Percentiles rank a stretch among this genome's conserved stretches.
Evolutionary conservation across 2,888 invertebrate genomes (phyloP).

Genomic region (Arge pagana): DNA sequence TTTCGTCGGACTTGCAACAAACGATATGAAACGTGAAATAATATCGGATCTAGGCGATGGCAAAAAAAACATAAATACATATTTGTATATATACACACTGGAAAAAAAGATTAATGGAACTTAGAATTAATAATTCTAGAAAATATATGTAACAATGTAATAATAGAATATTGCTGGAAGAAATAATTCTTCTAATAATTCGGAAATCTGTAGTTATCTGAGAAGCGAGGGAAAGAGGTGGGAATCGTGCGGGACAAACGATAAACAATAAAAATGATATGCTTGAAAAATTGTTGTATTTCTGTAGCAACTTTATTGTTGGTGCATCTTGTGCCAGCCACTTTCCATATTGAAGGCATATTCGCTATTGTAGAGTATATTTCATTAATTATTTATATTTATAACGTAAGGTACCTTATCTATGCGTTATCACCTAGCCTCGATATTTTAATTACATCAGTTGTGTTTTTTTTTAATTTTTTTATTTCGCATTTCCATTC

Average conservation of each 20-base stretch:
- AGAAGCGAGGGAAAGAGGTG: no score
- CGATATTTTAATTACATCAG: constrained; percentile 28
- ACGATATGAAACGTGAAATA: no score
- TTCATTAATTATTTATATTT: constrained; percentile 38
- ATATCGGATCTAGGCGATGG: no score
- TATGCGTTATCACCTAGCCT: constrained; percentile 45
- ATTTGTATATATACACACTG: not conserved
- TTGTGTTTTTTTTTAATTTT: constrained; percentile 7
- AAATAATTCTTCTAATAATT: no score
- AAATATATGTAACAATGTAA: no score
- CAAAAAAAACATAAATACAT: not conserved
- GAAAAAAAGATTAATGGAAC: no score
- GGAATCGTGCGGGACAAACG: no score
- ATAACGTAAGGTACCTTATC: constrained; percentile 41
- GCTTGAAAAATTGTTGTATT: constrained; percentile 22
- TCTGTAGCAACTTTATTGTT: constrained; percentile 50
- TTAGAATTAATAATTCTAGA: no score
- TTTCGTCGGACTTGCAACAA: not conserved
- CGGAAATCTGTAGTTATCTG: no score
- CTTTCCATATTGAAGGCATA: constrained; percentile 51
- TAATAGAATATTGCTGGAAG: no score
- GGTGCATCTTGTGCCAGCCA: constrained; percentile 50
- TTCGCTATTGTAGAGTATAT: constrained; percentile 48
- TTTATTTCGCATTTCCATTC: not conserved
- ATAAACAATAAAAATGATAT: not conserved